Conservation (phyloP, 1,140 invertebrate genomes). For the Leptinotarsa defecta region DNA sequence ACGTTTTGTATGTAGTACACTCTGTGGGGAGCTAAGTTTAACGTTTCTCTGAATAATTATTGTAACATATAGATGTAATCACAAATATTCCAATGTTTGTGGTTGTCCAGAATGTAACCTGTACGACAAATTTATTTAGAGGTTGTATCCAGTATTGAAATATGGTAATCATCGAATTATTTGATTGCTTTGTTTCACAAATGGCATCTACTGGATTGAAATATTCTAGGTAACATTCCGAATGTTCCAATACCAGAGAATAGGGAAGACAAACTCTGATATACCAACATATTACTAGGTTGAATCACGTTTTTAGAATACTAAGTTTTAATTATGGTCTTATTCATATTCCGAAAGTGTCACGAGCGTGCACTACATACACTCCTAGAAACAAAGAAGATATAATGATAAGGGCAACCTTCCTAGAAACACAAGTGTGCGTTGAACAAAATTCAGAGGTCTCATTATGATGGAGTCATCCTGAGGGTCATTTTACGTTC, state of each 20-base stretch:
- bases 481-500: slow-evolving; percentile 4
- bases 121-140: no score
- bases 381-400: slow-evolving; percentile 31
- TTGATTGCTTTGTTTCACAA: no score
- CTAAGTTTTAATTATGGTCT: slow-evolving; percentile 35
- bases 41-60: no score
- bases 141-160: no score
- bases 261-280: not conserved
- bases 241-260: not conserved
- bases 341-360: slow-evolving; percentile 37
- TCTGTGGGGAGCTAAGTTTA: no score
- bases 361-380: slow-evolving; percentile 34
- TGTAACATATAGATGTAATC: no score
- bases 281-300: slow-evolving; percentile 15
- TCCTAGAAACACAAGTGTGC: slow-evolving; percentile 29
- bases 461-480: slow-evolving; percentile 15
- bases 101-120: no score
- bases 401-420: slow-evolving; percentile 33
- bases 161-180: no score
- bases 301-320: slow-evolving; percentile 13
- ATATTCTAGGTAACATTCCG: no score
- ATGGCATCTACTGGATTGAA: no score
- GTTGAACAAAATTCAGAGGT: not conserved
- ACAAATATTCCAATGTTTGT: no score
- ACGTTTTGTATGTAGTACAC: no score